Evolutionary conservation across 2,797 vertebrate genomes (phyloP).

Genomic region (Sebastes itinus): DNA sequence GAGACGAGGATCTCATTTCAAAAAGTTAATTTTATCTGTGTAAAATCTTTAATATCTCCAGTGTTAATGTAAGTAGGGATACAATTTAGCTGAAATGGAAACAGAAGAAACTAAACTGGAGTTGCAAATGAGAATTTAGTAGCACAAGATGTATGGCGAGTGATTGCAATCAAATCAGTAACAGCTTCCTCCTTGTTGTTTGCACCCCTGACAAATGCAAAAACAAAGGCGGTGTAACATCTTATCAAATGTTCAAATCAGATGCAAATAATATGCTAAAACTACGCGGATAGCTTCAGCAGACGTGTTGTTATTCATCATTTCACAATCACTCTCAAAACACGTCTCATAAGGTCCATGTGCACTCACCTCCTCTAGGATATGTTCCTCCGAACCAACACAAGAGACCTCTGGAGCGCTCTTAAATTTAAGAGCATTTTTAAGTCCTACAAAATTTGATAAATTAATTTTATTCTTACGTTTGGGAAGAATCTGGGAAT

Average conservation of each 20-base stretch:
- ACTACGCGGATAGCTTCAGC: background rate
- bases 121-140: background rate
- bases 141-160: background rate
- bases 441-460: background rate
- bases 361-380: background rate
- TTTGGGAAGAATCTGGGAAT: background rate
- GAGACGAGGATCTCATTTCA: background rate
- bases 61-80: background rate
- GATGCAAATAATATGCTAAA: constrained; percentile 6
- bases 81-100: background rate
- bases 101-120: background rate
- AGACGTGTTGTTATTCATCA: background rate
- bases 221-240: background rate
- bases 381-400: background rate
- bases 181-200: background rate
- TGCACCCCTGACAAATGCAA: background rate
- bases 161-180: constrained; percentile 24
- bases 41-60: background rate
- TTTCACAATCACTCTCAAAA: background rate
- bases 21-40: background rate
- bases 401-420: background rate
- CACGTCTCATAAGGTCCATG: background rate
- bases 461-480: background rate
- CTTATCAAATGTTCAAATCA: background rate
- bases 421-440: background rate